Conservation (phyloP, 2,888 invertebrate genomes). For the Hydraecia micacea region DNA sequence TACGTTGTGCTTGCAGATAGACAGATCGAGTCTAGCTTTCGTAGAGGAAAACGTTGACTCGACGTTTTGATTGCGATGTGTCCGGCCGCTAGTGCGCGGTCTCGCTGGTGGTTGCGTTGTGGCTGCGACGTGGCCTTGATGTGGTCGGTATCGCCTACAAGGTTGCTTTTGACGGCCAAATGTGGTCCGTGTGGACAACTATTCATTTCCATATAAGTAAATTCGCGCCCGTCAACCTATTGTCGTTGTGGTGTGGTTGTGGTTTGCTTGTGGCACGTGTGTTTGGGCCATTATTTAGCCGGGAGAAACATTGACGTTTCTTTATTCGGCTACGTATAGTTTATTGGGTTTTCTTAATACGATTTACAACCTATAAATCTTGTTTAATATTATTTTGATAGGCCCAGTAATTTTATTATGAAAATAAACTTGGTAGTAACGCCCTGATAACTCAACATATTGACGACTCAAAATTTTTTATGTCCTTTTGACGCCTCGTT, state of each 20-base stretch:
- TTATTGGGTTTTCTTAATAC: not conserved
- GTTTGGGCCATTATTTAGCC: not conserved
- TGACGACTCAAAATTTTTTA: slow-evolving; percentile 45
- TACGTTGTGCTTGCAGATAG: not conserved
- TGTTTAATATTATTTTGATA: slow-evolving; percentile 3
- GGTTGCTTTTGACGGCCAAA: not conserved
- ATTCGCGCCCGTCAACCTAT: not conserved
- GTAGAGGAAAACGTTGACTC: not conserved
- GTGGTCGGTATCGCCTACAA: not conserved
- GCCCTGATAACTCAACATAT: slow-evolving; percentile 30
- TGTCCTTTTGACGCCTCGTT: slow-evolving; percentile 35
- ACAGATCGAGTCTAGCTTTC: not conserved
- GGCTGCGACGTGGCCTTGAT: not conserved
- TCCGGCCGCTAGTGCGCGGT: no score
- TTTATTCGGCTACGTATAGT: not conserved
- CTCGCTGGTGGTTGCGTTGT: not conserved
- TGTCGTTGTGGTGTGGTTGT: not conserved
- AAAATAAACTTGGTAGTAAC: slow-evolving; percentile 28
- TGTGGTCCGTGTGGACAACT: not conserved
- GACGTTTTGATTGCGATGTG: not conserved
- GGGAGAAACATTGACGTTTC: not conserved
- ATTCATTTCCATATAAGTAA: not conserved
- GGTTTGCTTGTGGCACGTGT: not conserved
- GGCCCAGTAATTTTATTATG: slow-evolving; percentile 16
- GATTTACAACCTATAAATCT: slow-evolving; percentile 20